Conservation (phyloP, 2,113 vertebrate genomes). For the Sciurus niger region DNA sequence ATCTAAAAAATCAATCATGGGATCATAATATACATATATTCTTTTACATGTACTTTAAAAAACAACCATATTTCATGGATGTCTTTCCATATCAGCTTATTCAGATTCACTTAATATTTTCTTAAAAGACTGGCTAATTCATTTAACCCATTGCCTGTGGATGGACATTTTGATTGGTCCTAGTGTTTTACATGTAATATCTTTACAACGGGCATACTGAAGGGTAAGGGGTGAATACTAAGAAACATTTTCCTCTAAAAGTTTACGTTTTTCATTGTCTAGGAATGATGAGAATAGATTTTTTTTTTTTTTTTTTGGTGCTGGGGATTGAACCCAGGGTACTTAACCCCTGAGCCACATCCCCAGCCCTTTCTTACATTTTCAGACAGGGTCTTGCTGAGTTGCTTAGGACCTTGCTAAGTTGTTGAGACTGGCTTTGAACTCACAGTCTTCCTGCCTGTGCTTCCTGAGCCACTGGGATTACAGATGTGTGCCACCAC, state of each 20-base stretch:
- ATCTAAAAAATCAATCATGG: constrained; percentile 16
- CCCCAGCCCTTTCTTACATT: too few relatives aligned
- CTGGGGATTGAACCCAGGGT: too few relatives aligned
- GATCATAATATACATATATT: background rate
- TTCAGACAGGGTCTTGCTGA: too few relatives aligned
- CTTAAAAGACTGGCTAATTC: background rate
- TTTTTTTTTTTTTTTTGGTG: too few relatives aligned
- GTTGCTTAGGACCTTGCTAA: too few relatives aligned
- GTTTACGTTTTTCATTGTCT: constrained; percentile 3
- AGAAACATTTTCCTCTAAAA: background rate
- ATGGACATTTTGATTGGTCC: background rate
- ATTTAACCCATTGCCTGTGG: background rate
- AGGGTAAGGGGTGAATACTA: background rate
- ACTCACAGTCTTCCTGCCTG: too few relatives aligned
- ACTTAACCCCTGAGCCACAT: too few relatives aligned
- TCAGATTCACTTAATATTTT: background rate
- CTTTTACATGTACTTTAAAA: background rate
- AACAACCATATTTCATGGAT: background rate
- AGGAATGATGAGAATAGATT: background rate
- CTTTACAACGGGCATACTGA: background rate
- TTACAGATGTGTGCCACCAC: too few relatives aligned
- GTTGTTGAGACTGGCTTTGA: too few relatives aligned
- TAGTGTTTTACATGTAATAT: background rate
- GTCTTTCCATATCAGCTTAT: background rate
- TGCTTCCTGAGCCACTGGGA: too few relatives aligned